Base-by-base conservation (phyloP, 2,797 vertebrate genomes). In the Columba guinea region DNA sequence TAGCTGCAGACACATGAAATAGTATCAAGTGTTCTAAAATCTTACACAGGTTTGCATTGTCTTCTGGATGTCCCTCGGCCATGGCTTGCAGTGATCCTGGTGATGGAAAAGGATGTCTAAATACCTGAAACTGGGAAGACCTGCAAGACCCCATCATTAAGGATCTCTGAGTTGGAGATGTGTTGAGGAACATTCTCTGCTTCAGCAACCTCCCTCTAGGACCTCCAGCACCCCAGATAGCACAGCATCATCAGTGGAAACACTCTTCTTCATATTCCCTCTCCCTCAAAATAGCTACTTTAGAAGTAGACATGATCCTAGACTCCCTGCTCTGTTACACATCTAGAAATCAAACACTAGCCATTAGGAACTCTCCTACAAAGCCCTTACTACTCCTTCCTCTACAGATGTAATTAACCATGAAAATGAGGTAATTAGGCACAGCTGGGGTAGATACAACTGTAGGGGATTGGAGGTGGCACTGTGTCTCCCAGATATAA, bases 371-470 rank as follows among this genome's bases (percentile, higher is more conserved):
- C 41, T 73, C 84, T 79, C 51, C 55, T 90, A 68, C 55, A 39
- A 78, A 91, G 41, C n/a, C 55, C 71, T 63, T 30, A 28, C 11
- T 68, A 35, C 30, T 78, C 15, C 17, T 73, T 93, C 35, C 51
- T 88, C 27, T 24, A 14, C 46, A 71, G 23, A 27, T 67, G 20
- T 59, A 19, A 87, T 69, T 87, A 95, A 59, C 55, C 59, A 84
- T 74, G 84, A 76, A 91, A 86, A 88, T 79, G 30, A 84, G 26
- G 65, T 65, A 86, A 78, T 65, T 69, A 76, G 48, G 52, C 49
- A 70, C 19, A 71, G 28, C 39, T 94, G 86, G 70, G 30, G 28
- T 89, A 62, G 76, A 32, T 22, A 34, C 9, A 60, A 41, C 58
- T 13, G 0, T 34, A 34, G 32, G 23, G 24, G 23, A 22, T 53